A percentile compares a stretch with the other conserved stretches of the same genome.
Conservation (phyloP, 2,113 vertebrate genomes). For the Capra hircus region DNA sequence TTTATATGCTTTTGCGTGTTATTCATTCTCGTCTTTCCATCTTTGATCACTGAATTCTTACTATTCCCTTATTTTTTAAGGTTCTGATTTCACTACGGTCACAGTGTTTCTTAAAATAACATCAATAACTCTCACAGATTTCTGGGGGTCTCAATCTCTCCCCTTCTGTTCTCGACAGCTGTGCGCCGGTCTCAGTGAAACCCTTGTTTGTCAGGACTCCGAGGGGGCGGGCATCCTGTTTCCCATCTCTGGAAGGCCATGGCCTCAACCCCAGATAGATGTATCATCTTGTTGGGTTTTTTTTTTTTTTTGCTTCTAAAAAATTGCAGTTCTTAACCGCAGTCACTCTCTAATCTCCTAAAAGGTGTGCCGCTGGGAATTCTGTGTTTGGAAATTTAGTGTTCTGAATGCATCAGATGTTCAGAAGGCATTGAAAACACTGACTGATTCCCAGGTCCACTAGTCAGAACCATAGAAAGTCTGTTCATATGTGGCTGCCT, state of each 20-base stretch:
- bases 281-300: accelerated
- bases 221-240: not conserved
- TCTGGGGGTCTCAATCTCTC: not conserved
- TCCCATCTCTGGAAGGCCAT: not conserved
- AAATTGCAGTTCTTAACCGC: not conserved
- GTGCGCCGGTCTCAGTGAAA: not conserved
- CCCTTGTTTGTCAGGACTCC: not conserved
- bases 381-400: not conserved
- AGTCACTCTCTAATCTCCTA: not conserved
- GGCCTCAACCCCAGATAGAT: not conserved
- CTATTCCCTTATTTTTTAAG: not conserved
- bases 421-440: not conserved
- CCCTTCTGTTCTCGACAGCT: not conserved
- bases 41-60: not conserved
- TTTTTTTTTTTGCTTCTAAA: not conserved
- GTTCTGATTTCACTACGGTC: not conserved
- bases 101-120: not conserved
- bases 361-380: not conserved
- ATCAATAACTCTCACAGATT: not conserved
- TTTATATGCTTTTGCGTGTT: not conserved
- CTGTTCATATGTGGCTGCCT: not conserved
- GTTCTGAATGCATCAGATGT: not conserved
- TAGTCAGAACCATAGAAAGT: not conserved
- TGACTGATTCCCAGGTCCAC: not conserved
- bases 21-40: not conserved